Evolutionary conservation across 2,113 vertebrate genomes (phyloP), one percentile per base, ranked within the genome.

Genomic region (Poecilia latipinna): DNA sequence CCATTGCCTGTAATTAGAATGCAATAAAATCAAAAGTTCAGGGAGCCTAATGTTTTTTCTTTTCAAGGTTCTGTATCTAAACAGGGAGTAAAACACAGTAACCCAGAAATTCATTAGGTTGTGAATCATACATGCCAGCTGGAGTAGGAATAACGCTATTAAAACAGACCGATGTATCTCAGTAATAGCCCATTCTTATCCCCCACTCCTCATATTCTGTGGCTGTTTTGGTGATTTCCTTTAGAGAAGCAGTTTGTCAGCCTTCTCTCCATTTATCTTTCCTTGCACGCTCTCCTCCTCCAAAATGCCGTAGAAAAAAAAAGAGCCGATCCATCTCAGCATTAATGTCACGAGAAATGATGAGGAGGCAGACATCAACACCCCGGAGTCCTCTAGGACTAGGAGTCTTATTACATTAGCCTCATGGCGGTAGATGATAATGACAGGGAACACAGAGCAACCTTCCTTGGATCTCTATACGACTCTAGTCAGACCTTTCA

Each of bases 311-410:
- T 22, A 69, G 28, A 42, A 42, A 42, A 39, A 29, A 61, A 76
- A 67, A 31, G 31, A 70, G 74, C 51, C 19, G 68, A 86, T 80
- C 68, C 1, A 26, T 88, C 84, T 75, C 32, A 60, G 32, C 33
- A 72, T 79, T 79, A 71, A 77, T 76, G 66, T 78, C 80, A 82
- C n/a, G 72, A 74, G 79, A 78, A 78, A 91, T 80, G 78, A 89
- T 79, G 68, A 72, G 65, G 35, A 31, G 61, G 65, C 61, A 32
- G 44, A 88, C 87, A 78, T 71, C 61, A 37, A 61, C 65, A 82
- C 73, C 61, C 33, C 42, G 15, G 70, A 80, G 83, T 61, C 65
- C n/a, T 66, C 4, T 10, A 7, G 67, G 70, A 82, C 4, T 12
- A 0, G 54, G 75, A 80, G 35, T 71, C 65, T 24, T 61, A 66